phyloP scores from a whole-genome alignment of 2,797 vertebrate species.

The Eidolon dupreanum region DNA sequence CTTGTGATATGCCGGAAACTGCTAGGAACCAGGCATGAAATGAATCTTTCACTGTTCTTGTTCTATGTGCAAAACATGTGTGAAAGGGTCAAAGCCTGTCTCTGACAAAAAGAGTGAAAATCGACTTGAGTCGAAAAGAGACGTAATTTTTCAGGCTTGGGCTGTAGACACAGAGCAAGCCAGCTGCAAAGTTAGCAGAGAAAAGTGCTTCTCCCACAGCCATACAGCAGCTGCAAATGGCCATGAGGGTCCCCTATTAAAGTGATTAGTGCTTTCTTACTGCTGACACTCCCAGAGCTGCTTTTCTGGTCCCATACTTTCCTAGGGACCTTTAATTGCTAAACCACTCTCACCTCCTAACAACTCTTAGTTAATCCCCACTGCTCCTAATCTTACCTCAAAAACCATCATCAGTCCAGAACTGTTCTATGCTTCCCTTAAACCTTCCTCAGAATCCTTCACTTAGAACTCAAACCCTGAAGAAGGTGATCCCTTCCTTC shows the following conservation, averaged over 20 bases:
- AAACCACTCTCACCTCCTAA: background rate
- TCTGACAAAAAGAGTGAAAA: background rate
- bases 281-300: background rate
- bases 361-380: too few species aligned
- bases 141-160: background rate
- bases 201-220: background rate
- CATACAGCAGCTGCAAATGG: accelerated
- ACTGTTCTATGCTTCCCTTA: background rate
- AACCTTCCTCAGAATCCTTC: background rate
- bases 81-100: background rate
- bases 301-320: background rate
- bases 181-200: background rate
- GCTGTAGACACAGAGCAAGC: background rate
- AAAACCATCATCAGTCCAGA: background rate
- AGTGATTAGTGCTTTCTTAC: background rate
- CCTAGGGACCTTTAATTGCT: background rate
- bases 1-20: background rate
- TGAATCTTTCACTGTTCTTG: background rate
- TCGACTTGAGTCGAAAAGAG: background rate
- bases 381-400: background rate
- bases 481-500: too few species aligned
- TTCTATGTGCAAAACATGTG: background rate
- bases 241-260: background rate
- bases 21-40: background rate
- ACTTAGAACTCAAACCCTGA: background rate